Percentiles rank a stretch among this genome's conserved stretches.
Conservation (phyloP, 2,797 vertebrate species). For the Spheniscus humboldti region DNA sequence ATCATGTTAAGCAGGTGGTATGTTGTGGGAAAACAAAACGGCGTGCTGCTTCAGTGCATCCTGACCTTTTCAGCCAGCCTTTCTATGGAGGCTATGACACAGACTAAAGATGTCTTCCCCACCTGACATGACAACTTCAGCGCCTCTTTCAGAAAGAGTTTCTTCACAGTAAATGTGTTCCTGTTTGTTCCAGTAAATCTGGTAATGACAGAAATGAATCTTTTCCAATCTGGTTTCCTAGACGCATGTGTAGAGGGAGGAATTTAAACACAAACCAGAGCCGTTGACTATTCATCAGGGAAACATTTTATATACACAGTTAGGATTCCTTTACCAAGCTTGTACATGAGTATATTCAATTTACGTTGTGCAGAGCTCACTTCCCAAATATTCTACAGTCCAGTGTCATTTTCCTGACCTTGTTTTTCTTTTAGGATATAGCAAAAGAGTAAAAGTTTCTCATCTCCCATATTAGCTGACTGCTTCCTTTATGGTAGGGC, state of each 20-base stretch:
- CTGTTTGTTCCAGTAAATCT: slow-evolving; percentile 13
- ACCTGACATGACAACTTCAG: neutral
- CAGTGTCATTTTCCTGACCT: neutral
- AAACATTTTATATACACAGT: slow-evolving; percentile 50
- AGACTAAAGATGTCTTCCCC: neutral
- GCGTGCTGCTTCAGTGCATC: neutral
- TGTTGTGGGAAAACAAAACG: neutral
- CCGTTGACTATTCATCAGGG: slow-evolving; percentile 46
- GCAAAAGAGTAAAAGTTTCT: neutral
- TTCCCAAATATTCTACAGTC: slow-evolving; percentile 18
- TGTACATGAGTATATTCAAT: slow-evolving; percentile 25
- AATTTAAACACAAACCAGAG: slow-evolving; percentile 73
- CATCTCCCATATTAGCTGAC: neutral
- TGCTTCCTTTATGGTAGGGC: neutral
- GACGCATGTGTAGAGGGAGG: slow-evolving; percentile 14
- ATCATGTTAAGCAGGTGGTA: neutral
- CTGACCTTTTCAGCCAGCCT: neutral
- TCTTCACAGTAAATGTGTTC: neutral
- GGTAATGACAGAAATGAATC: neutral
- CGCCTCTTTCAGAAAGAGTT: neutral
- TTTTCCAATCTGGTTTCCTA: slow-evolving; percentile 14
- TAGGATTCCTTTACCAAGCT: slow-evolving; percentile 56
- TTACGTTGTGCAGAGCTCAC: neutral
- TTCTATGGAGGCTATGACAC: neutral
- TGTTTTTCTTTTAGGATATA: neutral